Conservation (phyloP, 2,888 invertebrate genomes). For the Mellilla xanthometata region DNA sequence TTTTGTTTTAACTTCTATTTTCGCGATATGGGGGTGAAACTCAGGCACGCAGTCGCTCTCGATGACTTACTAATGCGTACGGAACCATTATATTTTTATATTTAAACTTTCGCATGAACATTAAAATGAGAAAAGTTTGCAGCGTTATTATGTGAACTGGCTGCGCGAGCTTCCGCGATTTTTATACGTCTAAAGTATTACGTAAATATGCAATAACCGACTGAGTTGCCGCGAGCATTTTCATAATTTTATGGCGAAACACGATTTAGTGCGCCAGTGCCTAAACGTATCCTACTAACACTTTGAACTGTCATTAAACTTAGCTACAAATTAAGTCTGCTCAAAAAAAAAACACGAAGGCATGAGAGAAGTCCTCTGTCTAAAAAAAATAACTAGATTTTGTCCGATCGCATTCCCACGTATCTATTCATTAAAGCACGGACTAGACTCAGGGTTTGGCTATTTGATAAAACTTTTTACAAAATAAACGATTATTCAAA, state of each 20-base stretch:
- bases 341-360: no score
- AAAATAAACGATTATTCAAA: no score
- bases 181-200: slow-evolving; percentile 15
- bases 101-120: slow-evolving; percentile 78
- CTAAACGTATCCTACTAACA: no score
- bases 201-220: slow-evolving; percentile 11
- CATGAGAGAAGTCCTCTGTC: no score
- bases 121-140: slow-evolving; percentile 79
- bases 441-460: no score
- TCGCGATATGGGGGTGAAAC: slow-evolving; percentile 71
- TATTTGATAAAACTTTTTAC: no score
- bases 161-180: slow-evolving; percentile 20
- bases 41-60: slow-evolving; percentile 71
- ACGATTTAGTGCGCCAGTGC: no score
- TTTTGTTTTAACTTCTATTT: slow-evolving; percentile 80
- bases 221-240: slow-evolving; percentile 1
- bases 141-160: slow-evolving; percentile 53
- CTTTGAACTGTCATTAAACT: no score
- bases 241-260: slow-evolving; percentile 1
- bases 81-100: slow-evolving; percentile 80
- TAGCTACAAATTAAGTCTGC: no score
- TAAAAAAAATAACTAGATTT: no score
- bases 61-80: slow-evolving; percentile 80
- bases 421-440: no score
- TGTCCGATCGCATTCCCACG: no score